These are phyloP conservation scores for Aselliscus stoliczkanus DNA, from an alignment of 2,797 vertebrate genomes.

Conservation along the genomic window DNA sequence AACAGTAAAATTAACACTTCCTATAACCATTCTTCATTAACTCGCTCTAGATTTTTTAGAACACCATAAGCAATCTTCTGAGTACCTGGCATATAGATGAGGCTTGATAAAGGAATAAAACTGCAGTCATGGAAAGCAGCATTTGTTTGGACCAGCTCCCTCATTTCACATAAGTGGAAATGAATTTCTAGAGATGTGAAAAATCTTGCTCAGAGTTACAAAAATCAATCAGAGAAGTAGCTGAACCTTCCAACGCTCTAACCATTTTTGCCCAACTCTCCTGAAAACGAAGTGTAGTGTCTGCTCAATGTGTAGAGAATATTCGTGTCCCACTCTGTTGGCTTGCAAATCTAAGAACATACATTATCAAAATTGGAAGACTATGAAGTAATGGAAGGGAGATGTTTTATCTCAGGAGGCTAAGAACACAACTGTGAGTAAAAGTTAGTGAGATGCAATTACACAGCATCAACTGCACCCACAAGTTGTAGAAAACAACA, in stretches of 20 bases:
- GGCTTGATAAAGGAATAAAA: background rate
- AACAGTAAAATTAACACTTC: background rate
- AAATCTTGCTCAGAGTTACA: background rate
- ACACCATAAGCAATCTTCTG: background rate
- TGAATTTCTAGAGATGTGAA: slow-evolving; percentile 28
- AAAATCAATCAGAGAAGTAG: background rate
- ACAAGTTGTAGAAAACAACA: background rate
- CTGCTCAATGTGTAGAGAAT: background rate
- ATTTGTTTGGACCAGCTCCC: background rate
- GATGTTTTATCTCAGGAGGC: background rate
- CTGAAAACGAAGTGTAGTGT: background rate
- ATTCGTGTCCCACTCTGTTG: background rate
- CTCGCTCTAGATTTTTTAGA: background rate
- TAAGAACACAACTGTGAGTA: background rate
- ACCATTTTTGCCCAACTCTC: background rate
- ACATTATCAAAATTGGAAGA: background rate
- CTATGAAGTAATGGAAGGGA: background rate
- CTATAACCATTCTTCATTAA: background rate
- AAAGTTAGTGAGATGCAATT: background rate
- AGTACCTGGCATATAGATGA: background rate
- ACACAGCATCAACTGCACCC: background rate
- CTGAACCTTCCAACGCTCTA: background rate
- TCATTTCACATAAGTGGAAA: background rate
- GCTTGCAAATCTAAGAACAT: background rate
- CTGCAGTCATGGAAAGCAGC: background rate